Percentiles rank a stretch among this genome's conserved stretches.
Conservation (phyloP, 2,113 vertebrate species). For the Passer domesticus region DNA sequence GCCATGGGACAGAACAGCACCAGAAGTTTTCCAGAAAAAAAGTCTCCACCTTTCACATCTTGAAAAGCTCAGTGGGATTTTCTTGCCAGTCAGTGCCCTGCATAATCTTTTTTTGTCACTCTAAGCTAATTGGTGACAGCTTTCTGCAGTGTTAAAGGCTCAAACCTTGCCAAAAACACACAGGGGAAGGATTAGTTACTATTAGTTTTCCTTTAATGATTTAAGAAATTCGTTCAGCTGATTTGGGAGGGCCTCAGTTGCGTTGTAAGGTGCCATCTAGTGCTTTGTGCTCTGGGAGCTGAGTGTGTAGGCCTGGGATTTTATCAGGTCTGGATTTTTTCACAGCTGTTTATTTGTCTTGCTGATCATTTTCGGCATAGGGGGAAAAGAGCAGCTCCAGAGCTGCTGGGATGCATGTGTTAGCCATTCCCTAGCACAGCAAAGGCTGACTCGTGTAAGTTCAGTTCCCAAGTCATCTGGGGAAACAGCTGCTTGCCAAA, state of each 20-base stretch:
- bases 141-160: neutral
- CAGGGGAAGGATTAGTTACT: neutral
- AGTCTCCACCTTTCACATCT: neutral
- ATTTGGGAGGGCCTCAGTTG: neutral
- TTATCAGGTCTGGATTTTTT: neutral
- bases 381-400: neutral
- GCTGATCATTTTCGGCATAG: neutral
- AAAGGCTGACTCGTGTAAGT: neutral
- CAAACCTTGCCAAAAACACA: neutral
- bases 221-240: neutral
- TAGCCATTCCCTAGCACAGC: neutral
- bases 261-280: neutral
- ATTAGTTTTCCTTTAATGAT: neutral
- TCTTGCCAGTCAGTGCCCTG: neutral
- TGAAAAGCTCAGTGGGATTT: neutral
- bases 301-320: neutral
- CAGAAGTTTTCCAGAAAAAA: neutral
- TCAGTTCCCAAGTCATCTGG: neutral
- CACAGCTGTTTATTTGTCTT: neutral
- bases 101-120: neutral
- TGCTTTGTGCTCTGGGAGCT: neutral
- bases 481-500: neutral
- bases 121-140: neutral
- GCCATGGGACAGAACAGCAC: neutral
- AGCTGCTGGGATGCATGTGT: neutral